Conservation (phyloP, 2,888 invertebrate species). For the Muscina levida region DNA sequence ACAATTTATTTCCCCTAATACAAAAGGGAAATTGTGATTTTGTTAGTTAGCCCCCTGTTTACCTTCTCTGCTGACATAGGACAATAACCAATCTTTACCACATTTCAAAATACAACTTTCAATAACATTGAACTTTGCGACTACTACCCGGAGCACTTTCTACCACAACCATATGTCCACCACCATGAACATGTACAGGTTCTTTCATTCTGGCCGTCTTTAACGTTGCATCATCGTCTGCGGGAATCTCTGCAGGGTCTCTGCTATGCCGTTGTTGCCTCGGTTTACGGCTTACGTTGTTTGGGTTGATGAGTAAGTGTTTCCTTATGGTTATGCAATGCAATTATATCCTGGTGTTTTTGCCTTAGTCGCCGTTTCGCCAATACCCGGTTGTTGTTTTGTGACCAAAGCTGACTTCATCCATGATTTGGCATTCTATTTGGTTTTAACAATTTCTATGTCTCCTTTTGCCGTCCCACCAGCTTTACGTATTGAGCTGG, state of each 20-base stretch:
- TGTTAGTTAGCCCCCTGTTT: too few species aligned
- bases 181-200: constrained; percentile 4
- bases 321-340: constrained; percentile 69
- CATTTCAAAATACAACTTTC: constrained; percentile 65
- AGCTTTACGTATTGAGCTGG: background rate
- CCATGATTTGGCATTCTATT: constrained; percentile 76
- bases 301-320: constrained; percentile 56
- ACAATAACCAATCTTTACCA: constrained; percentile 50
- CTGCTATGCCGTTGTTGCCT: background rate
- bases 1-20: too few species aligned
- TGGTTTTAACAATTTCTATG: constrained; percentile 69
- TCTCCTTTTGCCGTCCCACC: constrained; percentile 41
- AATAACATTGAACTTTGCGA: constrained; percentile 58
- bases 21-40: too few species aligned
- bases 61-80: background rate
- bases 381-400: constrained; percentile 56
- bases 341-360: constrained; percentile 71
- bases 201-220: constrained; percentile 20
- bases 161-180: background rate
- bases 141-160: constrained; percentile 12
- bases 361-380: constrained; percentile 15
- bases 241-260: constrained; percentile 11
- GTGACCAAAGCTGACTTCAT: constrained; percentile 67
- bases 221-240: background rate
- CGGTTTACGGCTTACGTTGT: constrained; percentile 2